Evolutionary conservation across 2,888 invertebrate genomes (phyloP).

Genomic region (Agrotis ipsilon): DNA sequence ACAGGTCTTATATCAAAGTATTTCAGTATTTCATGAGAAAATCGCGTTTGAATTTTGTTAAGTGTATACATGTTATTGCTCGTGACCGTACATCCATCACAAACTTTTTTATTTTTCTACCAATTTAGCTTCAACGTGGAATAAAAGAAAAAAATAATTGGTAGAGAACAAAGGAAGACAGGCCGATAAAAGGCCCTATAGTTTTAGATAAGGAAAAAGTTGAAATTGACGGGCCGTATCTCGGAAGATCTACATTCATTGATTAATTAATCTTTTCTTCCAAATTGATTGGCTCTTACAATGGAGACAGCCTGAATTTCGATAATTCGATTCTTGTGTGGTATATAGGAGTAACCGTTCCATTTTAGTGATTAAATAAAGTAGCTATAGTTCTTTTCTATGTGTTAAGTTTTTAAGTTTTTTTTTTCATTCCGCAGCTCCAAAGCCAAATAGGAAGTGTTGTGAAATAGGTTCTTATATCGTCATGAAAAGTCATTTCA

Average conservation of each 20-base stretch:
- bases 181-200: slow-evolving; percentile 26
- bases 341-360: neutral
- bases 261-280: slow-evolving; percentile 53
- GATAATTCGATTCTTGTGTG: slow-evolving; percentile 11
- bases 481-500: too few species aligned
- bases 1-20: too few species aligned
- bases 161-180: slow-evolving; percentile 19
- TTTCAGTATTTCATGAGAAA: too few species aligned
- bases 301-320: slow-evolving; percentile 32
- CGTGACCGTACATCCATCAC: too few species aligned
- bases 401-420: too few species aligned
- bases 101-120: neutral
- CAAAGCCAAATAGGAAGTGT: too few species aligned
- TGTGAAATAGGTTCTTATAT: too few species aligned
- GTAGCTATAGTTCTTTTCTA: too few species aligned
- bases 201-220: slow-evolving; percentile 58
- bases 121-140: neutral
- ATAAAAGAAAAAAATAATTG: slow-evolving; percentile 31
- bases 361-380: neutral
- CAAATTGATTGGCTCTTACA: slow-evolving; percentile 49
- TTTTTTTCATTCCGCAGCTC: too few species aligned
- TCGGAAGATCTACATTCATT: slow-evolving; percentile 30
- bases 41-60: too few species aligned
- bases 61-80: too few species aligned
- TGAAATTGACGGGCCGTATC: slow-evolving; percentile 42